Base-by-base conservation (phyloP, 2,797 vertebrate genomes). In the Calcarius lapponicus region DNA sequence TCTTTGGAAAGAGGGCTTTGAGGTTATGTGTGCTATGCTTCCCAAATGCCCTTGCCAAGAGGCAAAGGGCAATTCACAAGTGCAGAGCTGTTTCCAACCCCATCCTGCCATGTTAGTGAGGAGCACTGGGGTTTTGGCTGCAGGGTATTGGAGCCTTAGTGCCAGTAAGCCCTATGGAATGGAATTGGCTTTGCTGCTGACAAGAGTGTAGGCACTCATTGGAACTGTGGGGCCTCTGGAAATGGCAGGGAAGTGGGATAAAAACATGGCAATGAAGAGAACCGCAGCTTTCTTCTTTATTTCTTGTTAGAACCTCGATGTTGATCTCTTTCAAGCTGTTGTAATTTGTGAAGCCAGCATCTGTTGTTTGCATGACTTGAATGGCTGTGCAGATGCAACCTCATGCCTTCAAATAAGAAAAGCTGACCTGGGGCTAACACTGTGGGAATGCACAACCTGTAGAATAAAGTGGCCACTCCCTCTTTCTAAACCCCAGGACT, bases 321-420 rank as follows among this genome's bases (percentile, higher is more conserved):
- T 89, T 91, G 65, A 20, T 32, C 8, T 54, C 19, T 48, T 28
- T 96, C 87, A 96, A 95, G 88, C 88, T 92, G 32, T 92, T 69
- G 80, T 80, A 53, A 80, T 91, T 38, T 38, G 38, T 95, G 60
- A 88, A 82, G 45, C n/a, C 79, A 85, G 60, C 96, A 92, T 97
- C 95, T 97, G 96, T 92, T 94, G 73, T n/a, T 90, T 91, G 65
- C 72, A 38, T 11, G 84, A 86, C 76, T 88, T 96, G 96, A 97
- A 97, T 95, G 91, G 65, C 93, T 96, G 81, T 85, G 93, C 95
- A 96, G 91, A 93, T 97, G 93, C 94, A 84, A 86, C 80, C 42
- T 94, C 66, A 71, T 81, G 69, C 92, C 83, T 87, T 88, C 66
- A 92, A 85, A 96, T 85, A 92, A 96, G 69, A 76, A 78, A 96